A percentile compares a stretch with the other conserved stretches of the same genome.
Evolutionary conservation across 1,140 invertebrate species (phyloP).

Genomic region (Lepidurus arcticus): DNA sequence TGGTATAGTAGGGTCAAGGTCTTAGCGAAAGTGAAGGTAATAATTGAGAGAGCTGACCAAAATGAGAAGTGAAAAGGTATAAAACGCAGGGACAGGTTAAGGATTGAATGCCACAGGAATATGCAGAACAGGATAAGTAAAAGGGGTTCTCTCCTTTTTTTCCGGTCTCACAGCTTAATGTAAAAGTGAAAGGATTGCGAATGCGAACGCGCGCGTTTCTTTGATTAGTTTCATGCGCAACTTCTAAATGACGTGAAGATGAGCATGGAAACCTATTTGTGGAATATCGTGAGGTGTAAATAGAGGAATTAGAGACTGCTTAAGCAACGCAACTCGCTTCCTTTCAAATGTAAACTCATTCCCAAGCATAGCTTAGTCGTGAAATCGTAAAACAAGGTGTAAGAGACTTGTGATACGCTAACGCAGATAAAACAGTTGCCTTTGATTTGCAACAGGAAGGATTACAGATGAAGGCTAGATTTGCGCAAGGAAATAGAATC

Average conservation of each 20-base stretch:
- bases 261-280: too few relatives aligned
- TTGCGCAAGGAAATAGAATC: constrained; percentile 14
- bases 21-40: constrained; percentile 4
- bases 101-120: not conserved
- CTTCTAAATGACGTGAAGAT: too few relatives aligned
- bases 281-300: too few relatives aligned
- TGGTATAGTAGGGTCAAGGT: constrained; percentile 13
- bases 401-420: not conserved
- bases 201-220: not conserved
- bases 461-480: constrained; percentile 9
- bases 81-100: not conserved
- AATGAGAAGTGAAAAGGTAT: not conserved
- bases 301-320: too few relatives aligned
- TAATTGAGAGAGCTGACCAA: not conserved
- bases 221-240: not conserved
- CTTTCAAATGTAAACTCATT: too few relatives aligned
- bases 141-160: constrained; percentile 9
- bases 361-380: not conserved
- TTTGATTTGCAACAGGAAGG: not conserved
- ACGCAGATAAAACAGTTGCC: not conserved
- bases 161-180: not conserved
- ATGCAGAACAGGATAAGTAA: not conserved
- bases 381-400: not conserved
- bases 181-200: constrained; percentile 12
- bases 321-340: too few relatives aligned